Base-by-base conservation (phyloP, 2,113 vertebrate genomes). In the Tretioscincus oriximinensis region DNA sequence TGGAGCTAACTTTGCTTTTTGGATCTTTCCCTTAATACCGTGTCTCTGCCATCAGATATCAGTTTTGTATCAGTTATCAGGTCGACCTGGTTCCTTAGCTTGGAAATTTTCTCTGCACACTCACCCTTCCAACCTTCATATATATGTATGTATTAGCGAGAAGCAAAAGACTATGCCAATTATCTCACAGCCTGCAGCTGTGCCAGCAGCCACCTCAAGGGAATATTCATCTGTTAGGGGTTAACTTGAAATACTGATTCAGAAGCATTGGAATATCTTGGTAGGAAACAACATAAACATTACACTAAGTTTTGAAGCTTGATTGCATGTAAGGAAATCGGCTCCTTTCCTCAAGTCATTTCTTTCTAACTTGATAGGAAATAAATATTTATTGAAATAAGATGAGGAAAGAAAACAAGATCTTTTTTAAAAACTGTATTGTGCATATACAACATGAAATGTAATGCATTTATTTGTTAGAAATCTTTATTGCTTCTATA, bases 381-480 rank as follows among this genome's bases (percentile, higher is more conserved):
- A 77, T n/a, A 73, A 87, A 78, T 71, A 87, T 88, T 89, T 89
- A 73, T 5, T 69, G 67, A 78, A 81, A 73, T 61, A 28, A 80
- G 10, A 65, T 77, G 28, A 83, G n/a, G 4, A 35, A 64, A 35
- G 24, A 45, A 69, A 77, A 60, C 18, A 64, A 84, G 79, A 61
- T 78, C 18, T 77, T 51, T 28, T 63, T 84, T 70, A 68, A 18
- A 16, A 66, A 5, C n/a, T 21, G 18, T 49, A 67, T 47, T 4
- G 7, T 16, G 9, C 47, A 63, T 26, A 21, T 9, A 41, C 28
- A 5, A 2, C 41, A 47, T 65, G 28, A 16, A 35, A 22, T 72
- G 58, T 21, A 35, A 22, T 51, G 45, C 18, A 14, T 66, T 66
- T 16, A 7, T 66, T 29, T 66, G 14, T 66, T 66, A 6, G 16